Evolutionary conservation across 2,797 vertebrate species (phyloP), one percentile per base, ranked within the genome.

Genomic region (Danio albolineatus): DNA sequence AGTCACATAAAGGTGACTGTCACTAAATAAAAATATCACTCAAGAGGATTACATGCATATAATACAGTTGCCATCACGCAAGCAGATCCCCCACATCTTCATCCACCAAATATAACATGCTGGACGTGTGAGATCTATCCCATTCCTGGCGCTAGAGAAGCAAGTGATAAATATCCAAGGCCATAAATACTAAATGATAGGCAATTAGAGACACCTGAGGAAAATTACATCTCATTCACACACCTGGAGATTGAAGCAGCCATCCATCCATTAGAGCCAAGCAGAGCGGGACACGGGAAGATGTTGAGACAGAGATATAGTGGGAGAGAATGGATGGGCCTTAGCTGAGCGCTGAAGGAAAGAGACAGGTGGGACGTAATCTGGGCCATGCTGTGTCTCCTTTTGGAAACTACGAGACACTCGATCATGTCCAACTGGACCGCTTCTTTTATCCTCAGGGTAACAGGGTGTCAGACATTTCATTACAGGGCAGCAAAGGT

Each of bases 131-230:
- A 79, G 76, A 79, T 76, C 66, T 78, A 62, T 76, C 75, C 85
- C 76, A 73, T 83, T 70, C 13, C 73, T 77, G 71, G 82, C 83
- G 86, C 84, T 80, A 54, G 81, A 85, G 84, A 79, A 46, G 64
- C 43, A 54, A 81, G 67, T 84, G 87, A 92, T 89, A 87, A 90
- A 91, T 88, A 88, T 86, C 66, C 87, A 73, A 56, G 64, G 48
- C 87, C 89, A 91, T 93, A 90, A 91, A 92, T 92, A 91, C 86
- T 86, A 89, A 91, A 92, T 93, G 87, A 81, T 80, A 74, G 83
- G 88, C 92, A 92, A 93, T 94, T 92, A 93, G 87, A 88, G 86
- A 85, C 88, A 91, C 91, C 89, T 92, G 89, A 89, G 86, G 86
- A 90, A 84, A 86, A 92, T 89, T 90, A 89, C 84, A 82, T 85